Evolutionary conservation across 2,888 invertebrate genomes (phyloP), one percentile per base, ranked within the genome.

Genomic region (Dilophus febrilis): DNA sequence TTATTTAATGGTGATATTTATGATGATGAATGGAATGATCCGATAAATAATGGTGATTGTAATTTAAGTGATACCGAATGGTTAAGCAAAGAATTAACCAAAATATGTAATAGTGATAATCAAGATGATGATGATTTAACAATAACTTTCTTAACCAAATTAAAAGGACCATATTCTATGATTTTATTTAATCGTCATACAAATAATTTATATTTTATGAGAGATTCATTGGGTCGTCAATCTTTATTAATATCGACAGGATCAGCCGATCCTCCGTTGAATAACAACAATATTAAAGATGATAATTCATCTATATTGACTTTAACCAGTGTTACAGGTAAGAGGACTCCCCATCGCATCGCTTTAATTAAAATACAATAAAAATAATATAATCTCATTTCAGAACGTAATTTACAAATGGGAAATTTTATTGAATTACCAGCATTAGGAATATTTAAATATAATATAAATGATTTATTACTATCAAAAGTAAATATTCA

Each of bases 1-100:
- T 58, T 90, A 17, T 90, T 82, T 67, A 94, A 94, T 66, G 94
- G 92, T 22, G 92, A 95, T 62, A 71, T 88, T 47, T 92, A 22
- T 22, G 8, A 22, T 22, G n/a, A n/a, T n/a, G n/a, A n/a, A n/a
- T n/a, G n/a, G n/a, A n/a, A n/a, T n/a, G n/a, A n/a, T n/a, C n/a
- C 81, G 63, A 72, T 65, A 30, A 45, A 67, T 48, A 55, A 64
- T 26, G 58, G 64, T 54, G 47, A 54, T 14, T 46, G 38, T 29
- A 44, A 49, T 37, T 53, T 49, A 7, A 66, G 72, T 45, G 77
- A 78, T 51, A 73, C 76, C 1, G 50, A 58, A 47, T 53, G 64
- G 46, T 60, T 77, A 42, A 69, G 51, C 49, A 64, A 3, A 57
- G 50, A 42, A 41, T 71, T 4, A 41, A 46, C 2, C 19, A 43